Conservation (phyloP, 1,140 invertebrate genomes). For the Uloborus diversus region DNA sequence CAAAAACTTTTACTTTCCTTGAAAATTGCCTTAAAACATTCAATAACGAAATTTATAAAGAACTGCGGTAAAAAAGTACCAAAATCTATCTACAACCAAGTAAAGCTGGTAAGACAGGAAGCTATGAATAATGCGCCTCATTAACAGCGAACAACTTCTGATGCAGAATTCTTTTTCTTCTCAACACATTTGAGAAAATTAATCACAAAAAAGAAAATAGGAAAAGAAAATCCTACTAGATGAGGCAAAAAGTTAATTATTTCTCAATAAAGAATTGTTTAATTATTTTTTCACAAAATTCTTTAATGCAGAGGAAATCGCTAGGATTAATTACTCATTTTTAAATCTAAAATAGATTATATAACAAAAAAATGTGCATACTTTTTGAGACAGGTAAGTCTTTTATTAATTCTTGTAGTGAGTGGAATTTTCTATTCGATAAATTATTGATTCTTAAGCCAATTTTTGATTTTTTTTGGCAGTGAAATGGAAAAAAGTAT, state of each 20-base stretch:
- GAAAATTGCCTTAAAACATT: too few species aligned
- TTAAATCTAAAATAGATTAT: slow-evolving; percentile 38
- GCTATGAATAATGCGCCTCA: slow-evolving; percentile 42
- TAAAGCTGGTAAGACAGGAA: too few species aligned
- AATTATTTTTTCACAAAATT: slow-evolving; percentile 18
- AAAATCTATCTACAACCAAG: too few species aligned
- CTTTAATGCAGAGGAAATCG: slow-evolving; percentile 36
- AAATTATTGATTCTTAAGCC: too few species aligned
- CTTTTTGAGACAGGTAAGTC: too few species aligned
- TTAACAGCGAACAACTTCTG: slow-evolving; percentile 37
- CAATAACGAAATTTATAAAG: too few species aligned
- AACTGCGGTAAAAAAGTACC: too few species aligned
- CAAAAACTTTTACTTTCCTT: too few species aligned
- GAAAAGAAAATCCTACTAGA: slow-evolving; percentile 4
- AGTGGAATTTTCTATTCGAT: too few species aligned
- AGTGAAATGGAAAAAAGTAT: too few species aligned
- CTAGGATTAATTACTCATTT: slow-evolving; percentile 43
- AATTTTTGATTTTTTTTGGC: too few species aligned
- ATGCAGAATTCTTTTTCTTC: slow-evolving; percentile 29
- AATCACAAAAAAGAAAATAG: slow-evolving; percentile 27
- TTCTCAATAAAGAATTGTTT: slow-evolving; percentile 52
- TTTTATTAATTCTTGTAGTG: too few species aligned
- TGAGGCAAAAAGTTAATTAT: slow-evolving; percentile 49
- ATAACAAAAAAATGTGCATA: slow-evolving; percentile 8
- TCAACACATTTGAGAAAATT: slow-evolving; percentile 41